These are phyloP conservation scores for Drosophila hydei DNA, from an alignment of 1,140 invertebrate species.

Conservation along the genomic window DNA sequence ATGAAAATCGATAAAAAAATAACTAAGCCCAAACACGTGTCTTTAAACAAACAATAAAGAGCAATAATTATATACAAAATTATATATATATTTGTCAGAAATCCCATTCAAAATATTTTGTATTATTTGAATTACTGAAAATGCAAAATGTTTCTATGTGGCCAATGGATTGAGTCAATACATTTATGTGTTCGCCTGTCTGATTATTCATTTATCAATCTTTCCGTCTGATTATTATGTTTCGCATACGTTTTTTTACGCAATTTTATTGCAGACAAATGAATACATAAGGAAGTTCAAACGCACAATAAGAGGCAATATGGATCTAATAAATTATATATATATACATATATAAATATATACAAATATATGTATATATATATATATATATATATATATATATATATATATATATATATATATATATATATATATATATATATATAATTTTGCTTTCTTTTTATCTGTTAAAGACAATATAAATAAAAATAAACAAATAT, in stretches of 20 bases:
- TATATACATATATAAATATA: background rate
- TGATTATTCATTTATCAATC: constrained; percentile 2
- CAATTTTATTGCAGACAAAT: constrained; percentile 5
- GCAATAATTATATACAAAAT: background rate
- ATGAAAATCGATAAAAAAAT: too few relatives aligned
- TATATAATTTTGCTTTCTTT: too few relatives aligned
- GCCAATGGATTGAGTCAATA: background rate
- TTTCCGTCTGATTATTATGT: too few relatives aligned
- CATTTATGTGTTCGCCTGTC: background rate
- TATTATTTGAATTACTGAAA: background rate
- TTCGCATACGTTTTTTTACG: background rate
- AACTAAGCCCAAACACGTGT: constrained; percentile 7
- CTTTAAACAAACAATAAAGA: background rate
- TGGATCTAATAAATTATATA: too few relatives aligned
- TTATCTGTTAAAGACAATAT: too few relatives aligned
- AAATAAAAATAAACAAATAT: too few relatives aligned
- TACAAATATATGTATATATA: background rate
- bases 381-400: too few relatives aligned
- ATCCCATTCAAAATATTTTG: background rate
- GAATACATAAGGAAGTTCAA: constrained; percentile 21
- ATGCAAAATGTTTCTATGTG: background rate
- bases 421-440: too few relatives aligned
- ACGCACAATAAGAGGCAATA: background rate
- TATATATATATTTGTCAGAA: too few relatives aligned
- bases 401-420: too few relatives aligned